Base-by-base conservation (phyloP, 2,113 vertebrate genomes). In the Australoheros scitulus region DNA sequence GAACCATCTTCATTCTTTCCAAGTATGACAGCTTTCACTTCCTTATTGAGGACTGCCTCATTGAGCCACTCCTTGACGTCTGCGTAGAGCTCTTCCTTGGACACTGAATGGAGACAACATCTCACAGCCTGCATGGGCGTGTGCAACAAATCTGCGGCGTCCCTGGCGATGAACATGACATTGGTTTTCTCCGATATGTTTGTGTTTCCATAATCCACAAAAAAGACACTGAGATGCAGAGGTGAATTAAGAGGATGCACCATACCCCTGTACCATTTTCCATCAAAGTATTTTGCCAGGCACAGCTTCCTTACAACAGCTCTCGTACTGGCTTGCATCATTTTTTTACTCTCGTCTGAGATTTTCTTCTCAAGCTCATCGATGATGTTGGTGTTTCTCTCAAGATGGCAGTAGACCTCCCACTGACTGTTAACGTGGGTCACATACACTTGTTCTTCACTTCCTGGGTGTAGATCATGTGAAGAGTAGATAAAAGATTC, bases 201-300 rank as follows among this genome's bases (percentile, higher is more conserved):
- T 61, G 88, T 94, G 92, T 97, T 97, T 89, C 98, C 98, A 91
- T 97, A 99, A 91, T 99, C 98, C 64, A 99, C 97, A 93, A 97
- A 99, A 75, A 97, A 94, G 8, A 96, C 96, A 3, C 77, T 79
- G 0, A 97, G 56, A 80, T 94, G 94, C 58, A 94, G 91, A 3
- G 94, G 91, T 0, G 95, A 97, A 17, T 90, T 89, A 60, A 95
- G 59, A 22, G 96, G 93, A 61, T 75, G 80, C 24, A 78, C 90
- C 75, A 95, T 70, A 74, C 95, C 96, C 88, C 98, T 95, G 55
- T 99, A 99, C 92, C 95, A 97, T 2, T 94, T 84, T 41, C 96
- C 96, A 91, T 99, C 97, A 70, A 92, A 83, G 85, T 97, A 97
- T 38, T 95, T 97, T 18, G 96, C 97, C 85, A 99, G 60, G 41